A percentile compares a stretch with the other conserved stretches of the same genome.
These are phyloP conservation scores for Helicorthomorpha holstii DNA, from an alignment of 1,140 invertebrate species.

Conservation along the genomic window DNA sequence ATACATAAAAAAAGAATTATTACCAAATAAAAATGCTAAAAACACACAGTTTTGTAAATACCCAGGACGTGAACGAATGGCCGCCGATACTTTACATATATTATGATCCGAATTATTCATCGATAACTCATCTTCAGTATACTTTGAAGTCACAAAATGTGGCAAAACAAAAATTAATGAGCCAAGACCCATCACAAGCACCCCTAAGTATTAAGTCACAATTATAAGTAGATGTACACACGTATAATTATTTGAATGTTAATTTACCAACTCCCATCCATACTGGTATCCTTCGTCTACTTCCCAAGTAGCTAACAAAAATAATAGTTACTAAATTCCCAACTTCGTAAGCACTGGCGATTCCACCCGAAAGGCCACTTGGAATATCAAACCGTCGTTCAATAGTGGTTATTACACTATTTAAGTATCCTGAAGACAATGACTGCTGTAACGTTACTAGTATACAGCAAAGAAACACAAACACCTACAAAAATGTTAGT, in stretches of 20 bases:
- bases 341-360: slow-evolving; percentile 87
- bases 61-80: neutral
- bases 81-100: neutral
- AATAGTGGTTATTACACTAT: slow-evolving; percentile 90
- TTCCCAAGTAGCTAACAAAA: slow-evolving; percentile 86
- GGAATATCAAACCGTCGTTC: slow-evolving; percentile 93
- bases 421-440: slow-evolving; percentile 74
- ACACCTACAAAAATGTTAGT: slow-evolving; percentile 45
- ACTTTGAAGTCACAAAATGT: slow-evolving; percentile 30
- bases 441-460: slow-evolving; percentile 80
- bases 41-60: no score
- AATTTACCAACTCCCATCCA: slow-evolving; percentile 71
- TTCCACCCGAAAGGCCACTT: slow-evolving; percentile 74
- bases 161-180: slow-evolving; percentile 33
- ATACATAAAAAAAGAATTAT: slow-evolving; percentile 11
- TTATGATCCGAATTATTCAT: neutral
- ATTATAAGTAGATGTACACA: neutral
- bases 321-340: slow-evolving; percentile 89
- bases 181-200: slow-evolving; percentile 32
- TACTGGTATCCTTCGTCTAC: slow-evolving; percentile 74
- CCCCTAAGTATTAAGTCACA: slow-evolving; percentile 17
- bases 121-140: slow-evolving; percentile 28
- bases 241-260: neutral
- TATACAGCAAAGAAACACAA: slow-evolving; percentile 78
- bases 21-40: no score